Evolutionary conservation across 2,113 vertebrate genomes (phyloP), one percentile per base, ranked within the genome.

Genomic region (Chionodraco myersi): DNA sequence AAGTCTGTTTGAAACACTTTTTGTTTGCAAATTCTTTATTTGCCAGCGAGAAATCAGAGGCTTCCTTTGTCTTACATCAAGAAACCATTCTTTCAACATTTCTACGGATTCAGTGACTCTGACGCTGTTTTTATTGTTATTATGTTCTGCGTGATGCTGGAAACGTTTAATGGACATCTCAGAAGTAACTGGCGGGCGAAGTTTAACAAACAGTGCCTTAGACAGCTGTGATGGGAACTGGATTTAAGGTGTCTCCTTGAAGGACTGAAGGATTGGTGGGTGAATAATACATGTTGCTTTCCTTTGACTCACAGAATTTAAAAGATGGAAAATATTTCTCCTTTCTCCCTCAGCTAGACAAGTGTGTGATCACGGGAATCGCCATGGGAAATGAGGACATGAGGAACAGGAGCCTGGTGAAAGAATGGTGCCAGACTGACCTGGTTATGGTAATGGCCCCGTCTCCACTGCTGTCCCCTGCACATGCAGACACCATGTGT

Each of bases 351-450:
- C 84, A 99, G 97, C 90, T 99, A 79, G 97, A 99, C 92, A 96
- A 97, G 78, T 96, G 96, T 0, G 96, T 99, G 77, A 98, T 99
- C 92, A 96, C 95, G 0, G 96, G 92, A 75, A 95, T 98, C 0
- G 97, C 97, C 2, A 91, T 89, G 1, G 96, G 97, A 7, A 94
- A 98, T 0, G 95, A 97, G 84, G 94, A 92, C 81, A 86, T 96
- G 91, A 93, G 95, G 89, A 98, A 99, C 92, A 94, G 93, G 75
- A 98, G 97, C 73, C 96, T 99, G 75, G 95, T 98, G 80, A 96
- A 95, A 0, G 49, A 94, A 82, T 97, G 96, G 96, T 99, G 97
- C 87, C 83, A 84, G 41, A 83, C 89, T 12, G 61, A 91, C 36
- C 12, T 70, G 15, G 23, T 53, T 12, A 84, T 88, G 96, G 96